A percentile compares a stretch with the other conserved stretches of the same genome.
These are phyloP conservation scores for Bradypodion pumilum DNA, from an alignment of 2,797 vertebrate genomes.

Conservation along the genomic window DNA sequence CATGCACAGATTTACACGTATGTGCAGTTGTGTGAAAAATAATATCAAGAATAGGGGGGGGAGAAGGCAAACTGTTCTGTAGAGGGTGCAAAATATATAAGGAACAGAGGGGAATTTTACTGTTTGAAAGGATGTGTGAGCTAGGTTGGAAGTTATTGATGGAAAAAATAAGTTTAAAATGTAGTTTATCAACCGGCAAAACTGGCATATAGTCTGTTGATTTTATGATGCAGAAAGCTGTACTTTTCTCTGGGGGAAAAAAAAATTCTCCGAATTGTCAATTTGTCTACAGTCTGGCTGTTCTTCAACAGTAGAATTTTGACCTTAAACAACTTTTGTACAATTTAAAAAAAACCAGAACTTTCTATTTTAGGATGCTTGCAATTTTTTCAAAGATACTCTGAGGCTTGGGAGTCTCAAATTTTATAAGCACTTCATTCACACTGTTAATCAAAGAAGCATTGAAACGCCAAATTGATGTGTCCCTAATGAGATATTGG, in stretches of 20 bases:
- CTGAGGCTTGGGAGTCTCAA: too few species aligned
- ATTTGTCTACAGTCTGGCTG: too few species aligned
- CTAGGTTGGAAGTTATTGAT: not conserved
- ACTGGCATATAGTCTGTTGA: not conserved
- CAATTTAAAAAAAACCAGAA: not conserved
- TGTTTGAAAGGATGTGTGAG: not conserved
- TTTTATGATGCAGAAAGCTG: not conserved
- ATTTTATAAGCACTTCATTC: not conserved
- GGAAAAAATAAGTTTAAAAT: not conserved
- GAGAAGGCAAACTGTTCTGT: not conserved
- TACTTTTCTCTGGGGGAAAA: too few species aligned
- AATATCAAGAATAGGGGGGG: not conserved
- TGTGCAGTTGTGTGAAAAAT: not conserved
- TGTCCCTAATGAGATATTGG: slow-evolving; percentile 1
- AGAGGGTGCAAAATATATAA: not conserved
- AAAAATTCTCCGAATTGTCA: too few species aligned
- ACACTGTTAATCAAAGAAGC: not conserved
- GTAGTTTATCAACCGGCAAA: not conserved
- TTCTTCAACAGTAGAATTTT: not conserved
- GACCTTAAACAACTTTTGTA: not conserved
- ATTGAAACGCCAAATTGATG: not conserved
- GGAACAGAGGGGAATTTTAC: not conserved
- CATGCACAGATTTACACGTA: not conserved
- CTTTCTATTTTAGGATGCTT: not conserved
- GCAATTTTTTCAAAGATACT: too few species aligned